Evolutionary conservation across 2,113 vertebrate genomes (phyloP).

Genomic region (Semicossyphus pulcher): DNA sequence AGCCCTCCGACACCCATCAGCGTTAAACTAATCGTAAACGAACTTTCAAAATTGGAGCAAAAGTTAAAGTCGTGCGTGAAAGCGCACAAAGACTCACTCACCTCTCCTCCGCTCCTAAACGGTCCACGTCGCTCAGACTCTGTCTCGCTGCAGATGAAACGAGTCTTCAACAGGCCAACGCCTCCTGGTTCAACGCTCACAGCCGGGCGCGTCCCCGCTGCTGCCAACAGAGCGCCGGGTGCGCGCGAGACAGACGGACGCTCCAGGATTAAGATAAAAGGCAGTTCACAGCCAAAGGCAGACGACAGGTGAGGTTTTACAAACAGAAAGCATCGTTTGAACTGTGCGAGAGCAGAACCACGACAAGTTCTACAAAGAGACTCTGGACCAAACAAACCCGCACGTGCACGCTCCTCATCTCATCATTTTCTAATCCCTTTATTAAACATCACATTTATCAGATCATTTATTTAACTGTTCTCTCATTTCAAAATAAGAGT

Average conservation of each 20-base stretch:
- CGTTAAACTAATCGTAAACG: neutral
- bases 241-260: neutral
- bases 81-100: conserved; percentile 15
- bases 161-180: neutral
- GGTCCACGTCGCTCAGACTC: conserved; percentile 29
- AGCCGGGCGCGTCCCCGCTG: conserved; percentile 17
- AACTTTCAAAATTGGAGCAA: neutral
- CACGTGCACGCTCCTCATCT: too few relatives aligned
- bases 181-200: neutral
- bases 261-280: neutral
- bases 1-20: neutral
- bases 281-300: neutral
- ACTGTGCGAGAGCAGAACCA: too few relatives aligned
- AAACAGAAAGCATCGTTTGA: too few relatives aligned
- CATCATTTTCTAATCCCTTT: too few relatives aligned
- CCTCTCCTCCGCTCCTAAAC: conserved; percentile 41
- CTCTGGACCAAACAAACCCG: too few relatives aligned
- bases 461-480: too few relatives aligned
- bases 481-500: too few relatives aligned
- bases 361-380: too few relatives aligned
- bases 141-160: neutral
- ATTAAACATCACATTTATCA: too few relatives aligned
- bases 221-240: conserved; percentile 1
- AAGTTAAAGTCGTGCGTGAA: neutral
- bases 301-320: neutral